These are phyloP conservation scores for Catostylus mosaicus DNA, from an alignment of 30 jellyfish, hydroid and myxozoan species.

Conservation along the genomic window DNA sequence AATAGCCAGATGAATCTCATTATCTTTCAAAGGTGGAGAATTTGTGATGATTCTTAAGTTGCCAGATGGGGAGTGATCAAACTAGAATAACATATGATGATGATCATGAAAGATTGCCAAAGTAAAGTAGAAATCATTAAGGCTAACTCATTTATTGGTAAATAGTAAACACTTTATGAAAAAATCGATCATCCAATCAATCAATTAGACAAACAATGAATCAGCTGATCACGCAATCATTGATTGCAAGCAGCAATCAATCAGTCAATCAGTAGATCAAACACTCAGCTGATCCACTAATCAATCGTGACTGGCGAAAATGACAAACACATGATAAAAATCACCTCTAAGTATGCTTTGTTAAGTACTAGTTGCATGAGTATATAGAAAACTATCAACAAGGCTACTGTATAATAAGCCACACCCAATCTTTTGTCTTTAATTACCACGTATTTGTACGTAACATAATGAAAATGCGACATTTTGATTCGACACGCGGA, in stretches of 20 bases:
- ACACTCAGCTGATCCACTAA: too few relatives aligned
- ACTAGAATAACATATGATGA: conserved; percentile 61
- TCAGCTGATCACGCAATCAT: too few relatives aligned
- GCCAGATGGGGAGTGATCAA: conserved; percentile 89
- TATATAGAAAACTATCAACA: conserved; percentile 61
- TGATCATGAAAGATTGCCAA: too few relatives aligned
- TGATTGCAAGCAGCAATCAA: too few relatives aligned
- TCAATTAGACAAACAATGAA: too few relatives aligned
- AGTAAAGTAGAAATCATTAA: too few relatives aligned
- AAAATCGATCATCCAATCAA: too few relatives aligned
- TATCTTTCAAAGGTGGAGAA: conserved; percentile 78
- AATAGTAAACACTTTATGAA: too few relatives aligned
- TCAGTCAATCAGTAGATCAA: too few relatives aligned
- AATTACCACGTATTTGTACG: conserved; percentile 83
- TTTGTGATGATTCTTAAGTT: conserved; percentile 75
- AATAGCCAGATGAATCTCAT: conserved; percentile 26
- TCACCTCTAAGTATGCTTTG: conserved; percentile 87
- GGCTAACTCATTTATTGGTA: too few relatives aligned
- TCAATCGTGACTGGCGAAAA: background rate
- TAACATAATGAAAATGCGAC: conserved; percentile 81
- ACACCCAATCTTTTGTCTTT: conserved; percentile 88
- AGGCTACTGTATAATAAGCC: conserved; percentile 71
- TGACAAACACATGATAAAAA: background rate
- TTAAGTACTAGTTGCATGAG: conserved; percentile 67
- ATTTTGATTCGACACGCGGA: conserved; percentile 23